These are phyloP conservation scores for Callocephalon fimbriatum DNA, from an alignment of 2,113 vertebrate genomes.

Conservation along the genomic window DNA sequence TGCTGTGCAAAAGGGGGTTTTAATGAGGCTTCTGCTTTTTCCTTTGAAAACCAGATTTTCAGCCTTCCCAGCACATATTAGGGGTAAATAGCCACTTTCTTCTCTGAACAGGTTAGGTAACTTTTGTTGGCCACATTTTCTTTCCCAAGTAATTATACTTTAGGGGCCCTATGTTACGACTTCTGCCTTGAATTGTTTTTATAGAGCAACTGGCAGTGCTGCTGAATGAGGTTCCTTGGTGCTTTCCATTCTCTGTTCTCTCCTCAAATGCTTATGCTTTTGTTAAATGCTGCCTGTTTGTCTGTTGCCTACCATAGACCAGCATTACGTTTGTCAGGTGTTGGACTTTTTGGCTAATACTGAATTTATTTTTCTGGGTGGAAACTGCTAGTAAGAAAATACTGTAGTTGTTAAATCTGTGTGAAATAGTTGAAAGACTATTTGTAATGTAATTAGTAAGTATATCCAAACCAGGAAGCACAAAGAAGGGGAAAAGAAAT, in stretches of 20 bases:
- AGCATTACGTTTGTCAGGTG: not conserved
- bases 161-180: not conserved
- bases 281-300: not conserved
- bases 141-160: constrained; percentile 20
- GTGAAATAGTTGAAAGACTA: not conserved
- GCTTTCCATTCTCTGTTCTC: not conserved
- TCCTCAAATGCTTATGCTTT: not conserved
- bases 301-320: not conserved
- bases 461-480: constrained; percentile 14
- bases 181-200: not conserved
- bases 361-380: not conserved
- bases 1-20: not conserved
- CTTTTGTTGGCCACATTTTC: constrained; percentile 17
- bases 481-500: not conserved
- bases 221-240: not conserved
- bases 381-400: not conserved
- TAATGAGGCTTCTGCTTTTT: not conserved
- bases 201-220: not conserved
- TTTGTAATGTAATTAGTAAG: not conserved
- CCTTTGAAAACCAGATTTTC: constrained; percentile 37
- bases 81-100: constrained; percentile 21
- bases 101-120: constrained; percentile 53
- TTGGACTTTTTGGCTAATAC: not conserved
- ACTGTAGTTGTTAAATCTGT: not conserved
- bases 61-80: constrained; percentile 1